Conservation (phyloP, 1,140 invertebrate genomes). For the Leguminivora glycinivorella region DNA sequence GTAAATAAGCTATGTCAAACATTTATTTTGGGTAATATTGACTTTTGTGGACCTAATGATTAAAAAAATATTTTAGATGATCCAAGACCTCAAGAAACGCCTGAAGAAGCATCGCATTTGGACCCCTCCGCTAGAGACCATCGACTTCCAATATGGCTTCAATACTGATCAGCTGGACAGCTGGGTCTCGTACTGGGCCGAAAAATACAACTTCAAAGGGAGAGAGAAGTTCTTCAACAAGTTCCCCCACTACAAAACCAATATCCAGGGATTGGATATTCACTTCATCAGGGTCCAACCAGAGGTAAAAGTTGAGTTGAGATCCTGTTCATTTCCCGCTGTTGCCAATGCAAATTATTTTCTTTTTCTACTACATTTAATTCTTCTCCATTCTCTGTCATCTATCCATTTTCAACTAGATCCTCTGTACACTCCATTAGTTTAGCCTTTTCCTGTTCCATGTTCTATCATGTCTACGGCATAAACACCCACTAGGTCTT, state of each 20-base stretch:
- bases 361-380: too few relatives aligned
- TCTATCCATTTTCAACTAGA: too few relatives aligned
- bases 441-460: too few relatives aligned
- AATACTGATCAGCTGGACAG: constrained; percentile 82
- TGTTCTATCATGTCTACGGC: too few relatives aligned
- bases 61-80: constrained; percentile 67
- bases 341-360: too few relatives aligned
- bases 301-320: not conserved
- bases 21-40: too few relatives aligned
- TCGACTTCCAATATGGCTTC: constrained; percentile 87
- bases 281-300: constrained; percentile 83
- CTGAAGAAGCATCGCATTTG: constrained; percentile 76
- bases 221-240: constrained; percentile 84
- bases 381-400: too few relatives aligned
- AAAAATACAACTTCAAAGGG: constrained; percentile 84
- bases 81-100: constrained; percentile 81
- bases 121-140: constrained; percentile 82
- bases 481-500: too few relatives aligned
- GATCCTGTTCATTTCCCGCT: too few relatives aligned
- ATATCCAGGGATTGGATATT: constrained; percentile 85
- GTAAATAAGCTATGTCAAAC: too few relatives aligned
- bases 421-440: too few relatives aligned
- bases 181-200: constrained; percentile 84
- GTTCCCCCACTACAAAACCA: constrained; percentile 85
- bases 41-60: too few relatives aligned